Percentiles rank a stretch among this genome's conserved stretches.
phyloP scores from a whole-genome alignment of 1,140 invertebrate species.

The Saccostrea glomerata region DNA sequence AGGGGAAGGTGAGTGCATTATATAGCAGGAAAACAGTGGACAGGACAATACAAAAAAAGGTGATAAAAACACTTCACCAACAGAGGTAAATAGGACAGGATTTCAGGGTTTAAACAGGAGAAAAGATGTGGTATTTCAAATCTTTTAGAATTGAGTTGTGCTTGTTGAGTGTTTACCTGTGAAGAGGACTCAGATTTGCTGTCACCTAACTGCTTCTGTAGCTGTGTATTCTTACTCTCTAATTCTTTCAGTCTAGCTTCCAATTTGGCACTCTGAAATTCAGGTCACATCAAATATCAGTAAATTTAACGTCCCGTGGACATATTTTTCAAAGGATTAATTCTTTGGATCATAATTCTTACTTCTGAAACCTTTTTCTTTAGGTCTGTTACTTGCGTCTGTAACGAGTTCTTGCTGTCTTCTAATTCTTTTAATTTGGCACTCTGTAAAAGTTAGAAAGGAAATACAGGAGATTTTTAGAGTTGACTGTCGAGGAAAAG shows the following conservation, averaged over 20 bases:
- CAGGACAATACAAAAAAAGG: background rate
- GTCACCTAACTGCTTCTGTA: slow-evolving; percentile 49
- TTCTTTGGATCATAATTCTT: background rate
- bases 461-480: background rate
- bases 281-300: background rate
- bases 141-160: background rate
- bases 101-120: background rate
- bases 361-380: slow-evolving; percentile 13
- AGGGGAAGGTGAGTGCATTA: background rate
- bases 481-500: background rate
- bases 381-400: background rate
- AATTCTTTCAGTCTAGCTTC: slow-evolving; percentile 55
- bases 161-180: background rate
- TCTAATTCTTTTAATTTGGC: slow-evolving; percentile 52
- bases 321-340: background rate
- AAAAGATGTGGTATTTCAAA: background rate
- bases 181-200: slow-evolving; percentile 6
- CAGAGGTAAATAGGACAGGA: background rate
- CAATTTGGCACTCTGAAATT: slow-evolving; percentile 57
- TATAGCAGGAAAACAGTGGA: background rate
- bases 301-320: background rate
- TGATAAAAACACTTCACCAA: background rate
- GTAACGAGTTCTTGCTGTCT: slow-evolving; percentile 20
- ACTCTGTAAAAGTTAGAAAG: slow-evolving; percentile 45
- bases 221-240: slow-evolving; percentile 38